phyloP scores from a whole-genome alignment of 2,113 vertebrate genomes.

The Lynx canadensis region DNA sequence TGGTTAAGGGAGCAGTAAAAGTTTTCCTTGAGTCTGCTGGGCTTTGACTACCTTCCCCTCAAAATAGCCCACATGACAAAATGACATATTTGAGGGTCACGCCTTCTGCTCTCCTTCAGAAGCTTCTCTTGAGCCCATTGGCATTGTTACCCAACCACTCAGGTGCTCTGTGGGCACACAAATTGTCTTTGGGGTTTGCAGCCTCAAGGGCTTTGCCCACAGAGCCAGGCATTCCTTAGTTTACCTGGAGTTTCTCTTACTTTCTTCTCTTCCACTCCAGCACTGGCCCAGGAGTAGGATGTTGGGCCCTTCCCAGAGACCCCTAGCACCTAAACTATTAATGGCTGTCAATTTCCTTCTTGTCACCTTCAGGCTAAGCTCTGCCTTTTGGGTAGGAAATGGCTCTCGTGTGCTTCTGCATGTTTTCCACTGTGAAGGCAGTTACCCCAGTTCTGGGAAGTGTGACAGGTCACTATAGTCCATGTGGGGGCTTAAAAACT shows the following conservation, averaged over 20 bases:
- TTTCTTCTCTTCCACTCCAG: neutral
- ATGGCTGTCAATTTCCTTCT: neutral
- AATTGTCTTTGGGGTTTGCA: neutral
- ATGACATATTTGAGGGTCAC: neutral
- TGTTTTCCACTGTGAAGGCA: neutral
- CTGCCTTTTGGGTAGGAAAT: neutral
- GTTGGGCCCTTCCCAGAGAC: neutral
- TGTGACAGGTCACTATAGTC: fast-evolving
- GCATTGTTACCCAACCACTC: neutral
- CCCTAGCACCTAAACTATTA: neutral
- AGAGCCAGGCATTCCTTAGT: neutral
- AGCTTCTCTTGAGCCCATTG: neutral
- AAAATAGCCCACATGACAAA: neutral
- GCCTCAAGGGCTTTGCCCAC: fast-evolving
- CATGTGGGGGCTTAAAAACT: neutral
- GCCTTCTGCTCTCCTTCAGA: neutral
- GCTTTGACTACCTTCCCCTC: neutral
- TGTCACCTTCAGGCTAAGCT: neutral
- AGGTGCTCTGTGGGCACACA: too few relatives aligned
- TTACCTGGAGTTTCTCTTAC: neutral
- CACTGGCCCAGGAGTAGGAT: neutral
- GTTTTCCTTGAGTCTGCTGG: neutral
- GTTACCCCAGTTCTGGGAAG: neutral
- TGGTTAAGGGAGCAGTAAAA: neutral
- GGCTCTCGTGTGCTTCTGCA: neutral